Evolutionary conservation across 1,140 invertebrate genomes (phyloP).

Genomic region (Hirudo medicinalis): DNA sequence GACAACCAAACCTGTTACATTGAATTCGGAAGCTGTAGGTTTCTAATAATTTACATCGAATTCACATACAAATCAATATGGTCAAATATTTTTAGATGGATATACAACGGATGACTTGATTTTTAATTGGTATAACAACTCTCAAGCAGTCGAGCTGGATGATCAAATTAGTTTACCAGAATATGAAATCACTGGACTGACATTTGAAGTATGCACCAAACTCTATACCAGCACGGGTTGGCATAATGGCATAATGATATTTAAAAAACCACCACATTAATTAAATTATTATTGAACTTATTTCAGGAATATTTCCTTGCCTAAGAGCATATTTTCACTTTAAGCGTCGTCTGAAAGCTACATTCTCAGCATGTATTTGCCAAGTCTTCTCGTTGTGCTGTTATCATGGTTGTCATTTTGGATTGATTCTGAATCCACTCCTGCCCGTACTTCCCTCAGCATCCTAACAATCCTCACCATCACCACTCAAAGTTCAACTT

Average conservation of each 20-base stretch:
- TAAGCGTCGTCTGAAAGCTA: constrained; percentile 29
- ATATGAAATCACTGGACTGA: background rate
- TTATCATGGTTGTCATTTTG: constrained; percentile 31
- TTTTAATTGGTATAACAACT: constrained; percentile 25
- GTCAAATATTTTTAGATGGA: constrained; percentile 34
- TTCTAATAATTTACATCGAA: background rate
- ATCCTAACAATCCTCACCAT: constrained; percentile 29
- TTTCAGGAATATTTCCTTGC: constrained; percentile 30
- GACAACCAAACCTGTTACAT: constrained; percentile 79
- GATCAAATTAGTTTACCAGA: constrained; percentile 11
- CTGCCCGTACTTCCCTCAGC: constrained; percentile 25
- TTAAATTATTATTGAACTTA: background rate
- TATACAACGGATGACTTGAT: constrained; percentile 28
- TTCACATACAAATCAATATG: too few species aligned
- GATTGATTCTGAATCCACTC: constrained; percentile 15
- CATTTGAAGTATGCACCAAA: background rate
- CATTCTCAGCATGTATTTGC: constrained; percentile 21
- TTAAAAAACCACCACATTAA: too few species aligned
- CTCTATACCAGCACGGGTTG: constrained; percentile 9
- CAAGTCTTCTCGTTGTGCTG: constrained; percentile 29
- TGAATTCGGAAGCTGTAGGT: constrained; percentile 68
- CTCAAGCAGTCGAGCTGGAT: constrained; percentile 22
- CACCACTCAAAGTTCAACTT: constrained; percentile 19
- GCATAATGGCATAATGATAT: too few species aligned
- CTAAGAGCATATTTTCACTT: constrained; percentile 26